A percentile compares a stretch with the other conserved stretches of the same genome.
These are phyloP conservation scores for Gymnarchus niloticus DNA, from an alignment of 2,113 vertebrate species.

Conservation along the genomic window DNA sequence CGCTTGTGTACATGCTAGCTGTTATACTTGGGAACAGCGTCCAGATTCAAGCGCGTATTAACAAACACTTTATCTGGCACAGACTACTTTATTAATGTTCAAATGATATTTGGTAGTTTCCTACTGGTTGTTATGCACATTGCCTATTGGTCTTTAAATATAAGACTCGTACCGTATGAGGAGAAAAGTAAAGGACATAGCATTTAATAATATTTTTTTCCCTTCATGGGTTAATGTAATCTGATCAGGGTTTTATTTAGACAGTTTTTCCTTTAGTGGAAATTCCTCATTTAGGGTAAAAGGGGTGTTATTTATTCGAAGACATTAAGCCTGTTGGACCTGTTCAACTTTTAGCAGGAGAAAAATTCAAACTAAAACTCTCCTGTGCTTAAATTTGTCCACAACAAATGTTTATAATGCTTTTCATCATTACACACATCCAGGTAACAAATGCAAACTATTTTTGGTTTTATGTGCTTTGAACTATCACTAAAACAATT, in stretches of 20 bases:
- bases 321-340: not conserved
- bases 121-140: constrained; percentile 46
- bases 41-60: not conserved
- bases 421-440: not conserved
- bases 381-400: not conserved
- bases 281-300: not conserved
- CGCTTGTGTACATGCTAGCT: not conserved
- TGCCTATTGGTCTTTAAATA: constrained; percentile 59
- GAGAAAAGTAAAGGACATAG: constrained; percentile 31
- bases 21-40: not conserved
- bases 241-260: constrained; percentile 15
- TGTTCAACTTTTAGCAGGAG: not conserved
- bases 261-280: constrained; percentile 1
- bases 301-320: not conserved
- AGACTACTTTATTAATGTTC: not conserved
- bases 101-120: constrained; percentile 3
- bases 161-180: constrained; percentile 37
- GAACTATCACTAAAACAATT: not conserved
- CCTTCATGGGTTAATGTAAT: constrained; percentile 12
- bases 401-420: not conserved
- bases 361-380: not conserved
- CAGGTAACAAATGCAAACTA: not conserved
- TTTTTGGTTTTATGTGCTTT: not conserved
- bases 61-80: not conserved
- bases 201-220: constrained; percentile 17